These are phyloP conservation scores for Protodeltote pygarga DNA, from an alignment of 2,888 invertebrate species.

Conservation along the genomic window DNA sequence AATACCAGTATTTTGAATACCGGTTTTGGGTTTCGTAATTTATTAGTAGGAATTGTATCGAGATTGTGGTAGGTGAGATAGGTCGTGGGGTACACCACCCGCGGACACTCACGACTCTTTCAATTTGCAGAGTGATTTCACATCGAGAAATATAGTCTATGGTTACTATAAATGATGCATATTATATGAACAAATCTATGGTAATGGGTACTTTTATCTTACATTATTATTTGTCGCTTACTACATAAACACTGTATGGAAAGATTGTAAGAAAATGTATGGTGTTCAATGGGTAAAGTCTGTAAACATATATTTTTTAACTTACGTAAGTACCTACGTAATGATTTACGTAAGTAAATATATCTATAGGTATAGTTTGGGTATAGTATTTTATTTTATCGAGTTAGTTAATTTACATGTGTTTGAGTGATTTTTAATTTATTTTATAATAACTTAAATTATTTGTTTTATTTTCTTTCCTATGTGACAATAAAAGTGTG, in stretches of 20 bases:
- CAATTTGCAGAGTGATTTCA: constrained; percentile 47
- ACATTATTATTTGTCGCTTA: constrained; percentile 29
- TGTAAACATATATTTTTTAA: constrained; percentile 6
- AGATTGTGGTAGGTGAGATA: constrained; percentile 13
- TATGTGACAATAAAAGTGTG: no score
- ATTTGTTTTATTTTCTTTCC: no score
- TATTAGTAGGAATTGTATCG: constrained; percentile 30
- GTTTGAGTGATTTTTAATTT: no score
- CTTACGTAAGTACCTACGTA: no score
- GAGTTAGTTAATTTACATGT: no score
- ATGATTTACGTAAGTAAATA: no score
- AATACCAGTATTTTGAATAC: background rate
- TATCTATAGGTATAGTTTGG: background rate
- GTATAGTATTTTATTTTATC: background rate
- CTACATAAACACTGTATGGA: constrained; percentile 26
- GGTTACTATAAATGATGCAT: no score
- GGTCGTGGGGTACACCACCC: constrained; percentile 33
- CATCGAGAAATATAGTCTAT: constrained; percentile 28
- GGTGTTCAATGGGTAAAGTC: background rate
- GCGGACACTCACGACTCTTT: constrained; percentile 48
- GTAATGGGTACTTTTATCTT: constrained; percentile 27
- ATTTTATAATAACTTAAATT: no score
- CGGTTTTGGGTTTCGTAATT: constrained; percentile 37
- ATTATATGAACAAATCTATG: constrained; percentile 19
- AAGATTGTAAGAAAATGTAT: constrained; percentile 23